Conservation (phyloP, 2,113 vertebrate genomes). For the Myanophis thanlyinensis region DNA sequence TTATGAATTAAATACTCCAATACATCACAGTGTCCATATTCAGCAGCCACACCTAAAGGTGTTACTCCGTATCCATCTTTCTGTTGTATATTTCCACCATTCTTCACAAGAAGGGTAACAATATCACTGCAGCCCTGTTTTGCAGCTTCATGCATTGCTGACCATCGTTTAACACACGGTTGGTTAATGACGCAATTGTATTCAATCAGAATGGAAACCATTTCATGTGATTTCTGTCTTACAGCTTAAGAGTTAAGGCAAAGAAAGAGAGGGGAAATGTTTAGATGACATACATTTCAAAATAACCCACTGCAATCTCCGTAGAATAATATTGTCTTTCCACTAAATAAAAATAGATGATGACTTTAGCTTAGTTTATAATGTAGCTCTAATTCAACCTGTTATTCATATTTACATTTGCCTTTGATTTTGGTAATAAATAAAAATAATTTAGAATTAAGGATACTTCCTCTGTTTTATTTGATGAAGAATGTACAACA, state of each 20-base stretch:
- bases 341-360: background rate
- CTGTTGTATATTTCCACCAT: conserved; percentile 72
- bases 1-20: conserved; percentile 82
- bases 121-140: conserved; percentile 80
- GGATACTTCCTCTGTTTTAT: background rate
- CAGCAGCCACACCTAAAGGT: conserved; percentile 78
- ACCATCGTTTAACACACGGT: conserved; percentile 78
- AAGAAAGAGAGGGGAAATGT: conserved; percentile 25
- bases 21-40: conserved; percentile 76
- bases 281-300: background rate
- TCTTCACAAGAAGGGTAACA: conserved; percentile 75
- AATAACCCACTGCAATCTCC: background rate
- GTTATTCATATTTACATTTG: background rate
- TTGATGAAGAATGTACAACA: background rate
- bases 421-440: background rate
- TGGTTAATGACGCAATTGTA: conserved; percentile 78
- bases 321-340: background rate
- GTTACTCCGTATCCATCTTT: conserved; percentile 79
- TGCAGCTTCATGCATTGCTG: conserved; percentile 83
- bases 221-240: conserved; percentile 74
- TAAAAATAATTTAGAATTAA: background rate
- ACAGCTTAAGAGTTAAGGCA: conserved; percentile 69
- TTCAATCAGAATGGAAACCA: conserved; percentile 74
- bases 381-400: background rate
- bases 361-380: background rate